Conservation (phyloP, 2,888 invertebrate species). For the Chaetogeoica ovagalla region DNA sequence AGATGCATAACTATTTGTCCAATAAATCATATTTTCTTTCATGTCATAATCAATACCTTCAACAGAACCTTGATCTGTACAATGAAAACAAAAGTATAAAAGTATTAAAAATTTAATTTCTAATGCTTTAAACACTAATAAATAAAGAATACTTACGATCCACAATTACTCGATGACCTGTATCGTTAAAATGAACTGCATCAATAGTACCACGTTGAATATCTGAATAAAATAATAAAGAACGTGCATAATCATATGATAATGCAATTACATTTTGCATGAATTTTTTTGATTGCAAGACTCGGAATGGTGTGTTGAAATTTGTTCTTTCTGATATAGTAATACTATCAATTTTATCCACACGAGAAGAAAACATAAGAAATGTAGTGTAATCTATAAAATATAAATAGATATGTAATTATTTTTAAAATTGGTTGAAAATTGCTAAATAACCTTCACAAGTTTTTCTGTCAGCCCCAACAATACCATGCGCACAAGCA, state of each 20-base stretch:
- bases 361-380: constrained; percentile 81
- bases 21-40: constrained; percentile 72
- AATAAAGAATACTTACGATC: constrained; percentile 64
- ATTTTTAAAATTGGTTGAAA: constrained; percentile 20
- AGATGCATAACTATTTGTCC: constrained; percentile 81
- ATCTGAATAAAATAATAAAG: constrained; percentile 82
- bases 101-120: constrained; percentile 16
- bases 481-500: constrained; percentile 80
- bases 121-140: neutral
- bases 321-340: constrained; percentile 73
- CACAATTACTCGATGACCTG: constrained; percentile 70
- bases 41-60: constrained; percentile 83
- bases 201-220: constrained; percentile 84
- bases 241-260: constrained; percentile 73
- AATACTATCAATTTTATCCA: constrained; percentile 79
- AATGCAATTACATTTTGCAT: constrained; percentile 87
- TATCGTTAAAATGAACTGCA: constrained; percentile 79
- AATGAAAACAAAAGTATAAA: constrained; percentile 26
- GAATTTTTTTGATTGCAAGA: constrained; percentile 71
- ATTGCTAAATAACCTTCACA: constrained; percentile 65
- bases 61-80: constrained; percentile 76
- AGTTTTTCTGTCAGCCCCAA: constrained; percentile 67
- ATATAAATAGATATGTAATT: constrained; percentile 52
- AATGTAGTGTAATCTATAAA: constrained; percentile 75
- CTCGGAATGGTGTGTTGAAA: constrained; percentile 76